Conservation (phyloP, 37 sponge, comb jelly and placozoan species). For the Crambe crambe region DNA sequence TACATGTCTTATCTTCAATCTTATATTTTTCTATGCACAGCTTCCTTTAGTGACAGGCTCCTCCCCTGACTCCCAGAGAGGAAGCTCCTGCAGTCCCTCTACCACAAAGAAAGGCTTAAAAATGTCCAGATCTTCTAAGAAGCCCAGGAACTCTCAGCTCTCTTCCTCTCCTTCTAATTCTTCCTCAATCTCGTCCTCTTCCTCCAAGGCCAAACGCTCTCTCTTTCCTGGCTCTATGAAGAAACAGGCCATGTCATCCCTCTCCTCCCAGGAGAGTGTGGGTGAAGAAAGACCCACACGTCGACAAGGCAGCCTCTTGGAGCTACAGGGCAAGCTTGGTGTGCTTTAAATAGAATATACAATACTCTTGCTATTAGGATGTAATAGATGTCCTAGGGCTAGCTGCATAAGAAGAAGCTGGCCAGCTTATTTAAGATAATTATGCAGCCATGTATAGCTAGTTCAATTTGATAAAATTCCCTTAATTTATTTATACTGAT, state of each 20-base stretch:
- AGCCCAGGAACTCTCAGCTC: background rate
- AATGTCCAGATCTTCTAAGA: background rate
- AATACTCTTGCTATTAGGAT: background rate
- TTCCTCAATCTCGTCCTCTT: background rate
- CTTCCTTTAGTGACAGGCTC: background rate
- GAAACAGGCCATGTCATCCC: too few relatives aligned
- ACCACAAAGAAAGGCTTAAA: constrained; percentile 4
- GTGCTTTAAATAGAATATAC: too few relatives aligned
- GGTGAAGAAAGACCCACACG: background rate
- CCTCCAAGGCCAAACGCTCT: constrained; percentile 1
- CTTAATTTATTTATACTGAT: background rate
- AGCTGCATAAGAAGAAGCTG: too few relatives aligned
- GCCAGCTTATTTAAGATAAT: too few relatives aligned
- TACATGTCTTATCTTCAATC: too few relatives aligned
- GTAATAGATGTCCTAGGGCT: background rate
- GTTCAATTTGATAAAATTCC: background rate
- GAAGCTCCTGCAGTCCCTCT: background rate
- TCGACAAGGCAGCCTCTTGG: constrained; percentile 4
- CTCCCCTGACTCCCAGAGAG: background rate
- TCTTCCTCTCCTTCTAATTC: constrained; percentile 3
- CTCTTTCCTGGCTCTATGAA: background rate
- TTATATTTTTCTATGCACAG: too few relatives aligned
- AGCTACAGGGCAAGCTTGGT: constrained; percentile 12
- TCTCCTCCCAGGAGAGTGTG: background rate
- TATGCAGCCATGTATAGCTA: background rate